Base-by-base conservation (phyloP, 1,140 invertebrate genomes). In the Orchestia grillus region DNA sequence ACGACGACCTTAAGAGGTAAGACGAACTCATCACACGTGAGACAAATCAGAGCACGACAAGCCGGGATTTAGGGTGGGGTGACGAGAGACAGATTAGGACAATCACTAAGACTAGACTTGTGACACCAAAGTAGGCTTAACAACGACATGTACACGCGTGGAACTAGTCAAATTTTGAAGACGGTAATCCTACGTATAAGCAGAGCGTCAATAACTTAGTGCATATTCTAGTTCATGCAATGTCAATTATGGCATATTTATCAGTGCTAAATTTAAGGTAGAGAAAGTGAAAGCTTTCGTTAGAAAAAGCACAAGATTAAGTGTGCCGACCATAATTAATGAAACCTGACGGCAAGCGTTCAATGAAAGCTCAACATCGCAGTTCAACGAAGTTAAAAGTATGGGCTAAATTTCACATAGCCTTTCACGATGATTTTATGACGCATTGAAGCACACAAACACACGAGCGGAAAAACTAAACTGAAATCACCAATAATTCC, bases 1-100 rank as follows among this genome's bases (percentile, higher is more conserved):
- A 94, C 92, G 92, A 45, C 92, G 28, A 90, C n/a, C 88, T 90
- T 90, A 90, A 90, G 28, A 77, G 62, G 62, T 19, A 36, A 77
- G 11, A 77, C 11, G 11, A 23, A 28, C 62, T 28, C 62, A 77
- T 77, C 62, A 77, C 62, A 77, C 62, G 62, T 77, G 62, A 36
- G 62, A 77, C 11, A 77, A 77, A 77, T 77, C 62, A 77, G 62
- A 77, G 62, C 62, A 36, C 62, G 62, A 77, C 62, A 77, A 77
- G 28, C 62, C 11, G 11, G 28, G 62, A 36, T 77, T 77, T 77
- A 77, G 62, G 62, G 62, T 36, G 1, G 62, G 62, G 28, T 77
- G 62, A 77, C 11, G 62, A 77, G 62, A 77, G 62, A 77, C 62
- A 77, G 62, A 77, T 77, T 77, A 77, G 62, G 62, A 77, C 62